Evolutionary conservation across 2,888 invertebrate species (phyloP).

Genomic region (Xestia sexstrigata): DNA sequence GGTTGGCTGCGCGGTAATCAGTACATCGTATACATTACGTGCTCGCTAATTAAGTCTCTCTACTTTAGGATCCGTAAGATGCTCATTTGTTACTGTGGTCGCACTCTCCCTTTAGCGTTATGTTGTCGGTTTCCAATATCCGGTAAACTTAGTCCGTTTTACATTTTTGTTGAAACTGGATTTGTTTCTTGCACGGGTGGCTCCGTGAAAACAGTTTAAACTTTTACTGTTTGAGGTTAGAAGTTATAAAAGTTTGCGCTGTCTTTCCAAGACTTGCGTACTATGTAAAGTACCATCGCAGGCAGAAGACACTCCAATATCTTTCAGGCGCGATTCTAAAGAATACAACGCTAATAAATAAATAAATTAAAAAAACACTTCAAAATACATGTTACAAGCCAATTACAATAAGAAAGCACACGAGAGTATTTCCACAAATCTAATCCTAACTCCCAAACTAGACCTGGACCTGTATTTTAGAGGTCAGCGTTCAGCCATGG

Average conservation of each 20-base stretch:
- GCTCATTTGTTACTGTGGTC: slow-evolving; percentile 17
- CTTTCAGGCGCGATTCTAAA: neutral
- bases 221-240: slow-evolving; percentile 8
- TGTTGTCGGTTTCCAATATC: slow-evolving; percentile 3
- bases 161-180: slow-evolving; percentile 5
- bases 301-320: neutral
- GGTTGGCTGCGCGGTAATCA: slow-evolving; percentile 9
- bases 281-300: neutral
- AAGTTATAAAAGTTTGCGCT: slow-evolving; percentile 18
- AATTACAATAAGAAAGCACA: too few species aligned
- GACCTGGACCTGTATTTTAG: too few species aligned
- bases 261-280: neutral
- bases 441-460: too few species aligned
- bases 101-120: neutral
- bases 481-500: too few species aligned
- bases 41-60: slow-evolving; percentile 35
- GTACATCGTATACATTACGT: slow-evolving; percentile 27
- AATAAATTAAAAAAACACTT: too few species aligned
- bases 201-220: slow-evolving; percentile 21
- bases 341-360: neutral
- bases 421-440: too few species aligned
- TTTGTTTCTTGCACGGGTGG: slow-evolving; percentile 1
- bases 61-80: slow-evolving; percentile 8
- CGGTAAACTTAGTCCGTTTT: neutral
- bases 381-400: too few species aligned